Evolutionary conservation across 2,888 invertebrate species (phyloP).

Genomic region (Parnassius smintheus): DNA sequence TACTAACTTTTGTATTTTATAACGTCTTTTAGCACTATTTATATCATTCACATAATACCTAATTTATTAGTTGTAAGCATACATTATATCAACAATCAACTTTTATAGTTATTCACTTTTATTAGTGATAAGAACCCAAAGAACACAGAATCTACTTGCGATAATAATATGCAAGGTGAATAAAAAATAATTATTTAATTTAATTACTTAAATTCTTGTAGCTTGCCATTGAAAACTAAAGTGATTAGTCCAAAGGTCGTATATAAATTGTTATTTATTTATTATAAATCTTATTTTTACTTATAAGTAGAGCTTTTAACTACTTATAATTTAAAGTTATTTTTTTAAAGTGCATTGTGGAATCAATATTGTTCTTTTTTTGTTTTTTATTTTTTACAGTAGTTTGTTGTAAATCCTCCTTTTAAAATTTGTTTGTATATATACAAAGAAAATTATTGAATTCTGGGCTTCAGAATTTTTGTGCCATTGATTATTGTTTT

Average conservation of each 20-base stretch:
- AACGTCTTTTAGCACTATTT: conserved; percentile 12
- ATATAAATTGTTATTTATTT: conserved; percentile 23
- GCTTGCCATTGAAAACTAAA: conserved; percentile 65
- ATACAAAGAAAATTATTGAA: background rate
- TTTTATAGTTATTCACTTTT: background rate
- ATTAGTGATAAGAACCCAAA: conserved; percentile 21
- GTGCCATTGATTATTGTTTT: conserved; percentile 8
- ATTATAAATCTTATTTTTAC: conserved; percentile 29
- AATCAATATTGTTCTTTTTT: background rate
- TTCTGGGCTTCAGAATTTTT: background rate
- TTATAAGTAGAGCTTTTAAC: conserved; percentile 27
- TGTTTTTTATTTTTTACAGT: background rate
- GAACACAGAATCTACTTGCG: conserved; percentile 13
- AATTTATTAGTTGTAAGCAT: background rate
- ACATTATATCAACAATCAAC: conserved; percentile 11
- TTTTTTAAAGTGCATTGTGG: conserved; percentile 21
- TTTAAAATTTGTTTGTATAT: too few species aligned
- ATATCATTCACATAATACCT: conserved; percentile 9
- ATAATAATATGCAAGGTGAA: background rate
- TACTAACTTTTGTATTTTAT: too few species aligned
- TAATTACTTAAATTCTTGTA: background rate
- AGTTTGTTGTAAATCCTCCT: background rate
- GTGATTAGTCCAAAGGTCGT: conserved; percentile 65
- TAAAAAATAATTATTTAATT: background rate
- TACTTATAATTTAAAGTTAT: conserved; percentile 31